These are phyloP conservation scores for Armadillidium nasatum DNA, from an alignment of 1,140 invertebrate species.

Conservation along the genomic window DNA sequence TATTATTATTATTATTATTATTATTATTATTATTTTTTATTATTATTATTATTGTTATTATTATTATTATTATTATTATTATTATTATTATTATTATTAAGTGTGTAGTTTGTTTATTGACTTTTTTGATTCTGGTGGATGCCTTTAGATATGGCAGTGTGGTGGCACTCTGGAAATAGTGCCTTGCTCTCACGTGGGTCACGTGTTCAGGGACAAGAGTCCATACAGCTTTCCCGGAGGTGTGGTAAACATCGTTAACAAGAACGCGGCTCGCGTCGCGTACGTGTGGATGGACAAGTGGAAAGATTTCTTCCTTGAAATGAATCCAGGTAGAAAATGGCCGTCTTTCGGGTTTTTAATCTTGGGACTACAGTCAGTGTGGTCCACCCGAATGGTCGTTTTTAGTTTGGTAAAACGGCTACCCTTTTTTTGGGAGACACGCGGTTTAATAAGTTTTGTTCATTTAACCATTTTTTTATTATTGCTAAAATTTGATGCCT, in stretches of 20 bases:
- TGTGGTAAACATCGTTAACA: conserved; percentile 56
- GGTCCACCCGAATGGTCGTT: too few relatives aligned
- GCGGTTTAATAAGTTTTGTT: too few relatives aligned
- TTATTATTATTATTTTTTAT: not conserved
- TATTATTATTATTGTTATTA: not conserved
- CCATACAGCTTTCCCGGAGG: conserved; percentile 59
- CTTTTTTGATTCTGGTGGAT: conserved; percentile 5
- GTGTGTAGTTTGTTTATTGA: not conserved
- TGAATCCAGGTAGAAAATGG: conserved; percentile 49
- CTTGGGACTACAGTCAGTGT: too few relatives aligned
- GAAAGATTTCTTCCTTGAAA: conserved; percentile 52
- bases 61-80: not conserved
- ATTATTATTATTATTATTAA: conserved; percentile 1
- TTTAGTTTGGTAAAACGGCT: too few relatives aligned
- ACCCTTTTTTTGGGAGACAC: too few relatives aligned
- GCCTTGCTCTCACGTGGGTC: conserved; percentile 55
- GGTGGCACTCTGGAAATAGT: conserved; percentile 55
- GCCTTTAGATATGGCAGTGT: conserved; percentile 53
- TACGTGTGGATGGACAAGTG: conserved; percentile 55
- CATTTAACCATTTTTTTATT: too few relatives aligned
- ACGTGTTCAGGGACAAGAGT: conserved; percentile 59
- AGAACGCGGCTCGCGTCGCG: conserved; percentile 51
- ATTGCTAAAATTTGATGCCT: too few relatives aligned
- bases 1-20: not conserved
- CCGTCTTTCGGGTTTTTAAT: too few relatives aligned